These are phyloP conservation scores for Monarcha castaneiventris DNA, from an alignment of 2,113 vertebrate species.

Conservation along the genomic window DNA sequence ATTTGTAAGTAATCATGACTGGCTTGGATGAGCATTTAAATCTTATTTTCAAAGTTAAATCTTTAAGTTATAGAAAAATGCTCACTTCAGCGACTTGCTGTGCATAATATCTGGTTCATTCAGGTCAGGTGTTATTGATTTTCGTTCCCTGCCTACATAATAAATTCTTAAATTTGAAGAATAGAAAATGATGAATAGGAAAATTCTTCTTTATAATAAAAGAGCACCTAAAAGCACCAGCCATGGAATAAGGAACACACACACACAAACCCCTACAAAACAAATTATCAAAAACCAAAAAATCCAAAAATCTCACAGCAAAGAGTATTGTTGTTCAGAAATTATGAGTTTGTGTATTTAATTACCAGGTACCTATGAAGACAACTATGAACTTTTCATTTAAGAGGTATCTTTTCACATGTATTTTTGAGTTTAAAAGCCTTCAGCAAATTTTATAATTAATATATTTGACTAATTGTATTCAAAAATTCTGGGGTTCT, in stretches of 20 bases:
- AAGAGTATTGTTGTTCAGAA: neutral
- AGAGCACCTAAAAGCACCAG: neutral
- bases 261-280: neutral
- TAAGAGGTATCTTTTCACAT: neutral
- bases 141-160: slow-evolving; percentile 13
- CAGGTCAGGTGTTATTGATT: slow-evolving; percentile 45
- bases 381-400: neutral
- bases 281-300: neutral
- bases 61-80: neutral
- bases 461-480: neutral
- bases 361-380: neutral
- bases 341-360: neutral
- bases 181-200: slow-evolving; percentile 26
- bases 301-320: neutral
- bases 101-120: slow-evolving; percentile 15
- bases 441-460: neutral
- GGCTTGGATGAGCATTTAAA: slow-evolving; percentile 17
- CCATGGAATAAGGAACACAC: neutral
- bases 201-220: neutral
- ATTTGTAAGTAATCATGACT: neutral
- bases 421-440: neutral
- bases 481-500: neutral
- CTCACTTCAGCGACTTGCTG: neutral
- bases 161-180: slow-evolving; percentile 40
- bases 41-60: slow-evolving; percentile 30